Base-by-base conservation (phyloP, 2,888 invertebrate species). In the Argynnis bischoffii region DNA sequence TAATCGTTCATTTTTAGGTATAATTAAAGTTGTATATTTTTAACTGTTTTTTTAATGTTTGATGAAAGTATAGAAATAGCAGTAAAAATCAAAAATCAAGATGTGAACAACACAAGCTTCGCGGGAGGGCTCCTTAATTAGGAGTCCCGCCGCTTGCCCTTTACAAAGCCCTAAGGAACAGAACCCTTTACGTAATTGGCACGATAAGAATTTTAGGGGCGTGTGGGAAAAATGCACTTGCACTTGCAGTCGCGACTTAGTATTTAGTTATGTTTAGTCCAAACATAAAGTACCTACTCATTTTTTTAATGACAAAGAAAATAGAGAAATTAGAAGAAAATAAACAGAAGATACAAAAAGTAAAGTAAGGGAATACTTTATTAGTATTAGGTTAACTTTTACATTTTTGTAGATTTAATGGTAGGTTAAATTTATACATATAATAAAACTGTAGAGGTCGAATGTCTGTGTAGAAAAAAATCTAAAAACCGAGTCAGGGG, bases 61-160 rank as follows among this genome's bases (percentile, higher is more conserved):
- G 47, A 56, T 48, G 55, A 64, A 67, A 61, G 61, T 64, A 41
- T 41, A 63, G 67, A 69, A 67, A 67, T 59, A 65, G 59, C 55
- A 59, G 57, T 67, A 59, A 69, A 53, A 69, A 69, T 69, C 69
- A 55, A 69, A 53, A 69, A 69, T 69, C 69, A 71, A 72, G 66
- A 75, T 73, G 57, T 68, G 69, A 71, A 72, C 72, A 70, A 60
- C 64, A 74, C 72, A 73, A 74, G 74, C 73, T 70, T 76, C 85
- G 88, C 90, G 80, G 92, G 92, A 79, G 76, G 77, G 80, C 85
- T 78, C 76, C 80, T 83, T 92, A 92, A 92, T 92, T 92, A 91
- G 92, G 90, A 89, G 86, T 85, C 92, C 88, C 83, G 87, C 87
- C 85, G 90, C 80, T 88, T 84, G 89, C 90, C 88, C 82, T 88